phyloP scores from a whole-genome alignment of 2,113 vertebrate genomes.

The Cyphomyrus plagiostoma region DNA sequence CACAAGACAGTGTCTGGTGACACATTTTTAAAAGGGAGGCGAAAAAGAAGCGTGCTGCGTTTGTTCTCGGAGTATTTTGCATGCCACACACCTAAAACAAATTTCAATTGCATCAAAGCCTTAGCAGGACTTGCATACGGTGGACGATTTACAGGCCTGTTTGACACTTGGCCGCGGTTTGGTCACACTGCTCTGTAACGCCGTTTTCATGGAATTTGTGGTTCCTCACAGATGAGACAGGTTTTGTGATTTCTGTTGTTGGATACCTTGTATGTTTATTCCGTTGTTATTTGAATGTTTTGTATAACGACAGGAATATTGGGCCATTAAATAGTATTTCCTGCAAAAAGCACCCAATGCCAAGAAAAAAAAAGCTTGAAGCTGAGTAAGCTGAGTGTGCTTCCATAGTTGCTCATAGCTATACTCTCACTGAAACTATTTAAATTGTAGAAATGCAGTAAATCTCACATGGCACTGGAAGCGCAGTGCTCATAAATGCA shows the following conservation, averaged over 20 bases:
- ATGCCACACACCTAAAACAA: neutral
- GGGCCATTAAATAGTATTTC: neutral
- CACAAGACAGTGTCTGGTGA: neutral
- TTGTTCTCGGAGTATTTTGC: neutral
- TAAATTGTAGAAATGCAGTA: neutral
- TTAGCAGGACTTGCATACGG: neutral
- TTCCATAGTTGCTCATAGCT: neutral
- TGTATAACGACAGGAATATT: neutral
- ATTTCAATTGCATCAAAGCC: neutral
- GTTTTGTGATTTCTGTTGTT: neutral
- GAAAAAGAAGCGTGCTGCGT: neutral
- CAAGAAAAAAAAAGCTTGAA: neutral
- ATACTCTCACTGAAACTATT: neutral
- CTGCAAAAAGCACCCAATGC: neutral
- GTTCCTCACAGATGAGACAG: neutral
- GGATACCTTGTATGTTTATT: neutral
- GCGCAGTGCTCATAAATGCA: neutral
- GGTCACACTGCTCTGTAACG: neutral
- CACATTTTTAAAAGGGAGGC: neutral
- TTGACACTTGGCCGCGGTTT: neutral
- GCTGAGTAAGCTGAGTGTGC: neutral
- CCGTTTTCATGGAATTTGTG: neutral
- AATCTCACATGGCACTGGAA: neutral
- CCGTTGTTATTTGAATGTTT: neutral
- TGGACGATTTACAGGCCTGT: neutral